phyloP scores from a whole-genome alignment of 1,140 invertebrate genomes.

The Galleria mellonella region DNA sequence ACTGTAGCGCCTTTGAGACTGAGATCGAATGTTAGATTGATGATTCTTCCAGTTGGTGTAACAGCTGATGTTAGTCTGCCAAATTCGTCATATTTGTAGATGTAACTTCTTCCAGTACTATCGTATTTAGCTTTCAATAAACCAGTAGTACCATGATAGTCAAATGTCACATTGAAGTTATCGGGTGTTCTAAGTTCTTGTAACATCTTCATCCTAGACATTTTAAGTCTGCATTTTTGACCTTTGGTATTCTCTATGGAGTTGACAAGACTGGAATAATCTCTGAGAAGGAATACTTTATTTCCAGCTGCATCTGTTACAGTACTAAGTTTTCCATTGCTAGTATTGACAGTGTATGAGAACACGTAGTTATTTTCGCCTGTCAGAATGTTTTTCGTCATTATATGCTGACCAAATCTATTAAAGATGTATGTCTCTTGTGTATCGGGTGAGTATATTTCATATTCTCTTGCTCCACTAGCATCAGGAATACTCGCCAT shows the following conservation, averaged over 20 bases:
- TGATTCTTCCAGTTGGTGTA: slow-evolving; percentile 93
- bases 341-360: slow-evolving; percentile 96
- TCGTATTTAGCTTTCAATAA: slow-evolving; percentile 91
- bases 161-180: slow-evolving; percentile 94
- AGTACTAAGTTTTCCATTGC: slow-evolving; percentile 93
- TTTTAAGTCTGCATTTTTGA: slow-evolving; percentile 91
- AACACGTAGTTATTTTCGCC: slow-evolving; percentile 94
- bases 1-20: slow-evolving; percentile 92
- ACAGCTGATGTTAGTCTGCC: slow-evolving; percentile 92
- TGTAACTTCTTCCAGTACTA: slow-evolving; percentile 92
- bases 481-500: slow-evolving; percentile 93
- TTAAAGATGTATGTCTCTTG: slow-evolving; percentile 98
- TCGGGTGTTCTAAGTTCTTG: slow-evolving; percentile 92
- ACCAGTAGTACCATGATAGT: slow-evolving; percentile 92
- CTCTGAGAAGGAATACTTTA: slow-evolving; percentile 91
- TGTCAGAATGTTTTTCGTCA: slow-evolving; percentile 94
- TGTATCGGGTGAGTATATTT: slow-evolving; percentile 95
- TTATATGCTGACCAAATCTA: slow-evolving; percentile 94
- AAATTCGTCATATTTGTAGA: slow-evolving; percentile 97
- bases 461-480: slow-evolving; percentile 88
- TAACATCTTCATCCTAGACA: slow-evolving; percentile 92
- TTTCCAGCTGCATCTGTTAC: slow-evolving; percentile 96
- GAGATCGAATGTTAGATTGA: slow-evolving; percentile 89
- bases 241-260: slow-evolving; percentile 96
- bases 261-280: slow-evolving; percentile 92